Evolutionary conservation across 2,888 invertebrate species (phyloP).

Genomic region (Adela reaumurella): DNA sequence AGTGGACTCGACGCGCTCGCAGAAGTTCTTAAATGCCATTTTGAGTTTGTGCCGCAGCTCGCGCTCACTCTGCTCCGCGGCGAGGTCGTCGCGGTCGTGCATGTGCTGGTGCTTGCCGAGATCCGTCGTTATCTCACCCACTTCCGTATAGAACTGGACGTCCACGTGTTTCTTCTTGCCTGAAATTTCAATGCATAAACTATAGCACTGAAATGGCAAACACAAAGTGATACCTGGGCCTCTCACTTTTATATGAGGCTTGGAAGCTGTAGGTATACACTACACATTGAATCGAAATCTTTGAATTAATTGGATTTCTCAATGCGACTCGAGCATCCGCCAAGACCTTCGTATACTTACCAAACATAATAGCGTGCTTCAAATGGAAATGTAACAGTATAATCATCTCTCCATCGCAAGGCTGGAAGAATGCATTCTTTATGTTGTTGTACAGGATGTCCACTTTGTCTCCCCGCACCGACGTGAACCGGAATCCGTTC

Average conservation of each 20-base stretch:
- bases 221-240: too few relatives aligned
- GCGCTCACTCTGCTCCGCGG: slow-evolving; percentile 97
- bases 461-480: slow-evolving; percentile 98
- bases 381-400: slow-evolving; percentile 98
- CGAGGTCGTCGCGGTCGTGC: slow-evolving; percentile 98
- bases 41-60: slow-evolving; percentile 95
- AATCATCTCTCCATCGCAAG: slow-evolving; percentile 99
- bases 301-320: too few relatives aligned
- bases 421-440: slow-evolving; percentile 98
- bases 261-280: too few relatives aligned
- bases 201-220: too few relatives aligned
- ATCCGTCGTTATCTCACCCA: slow-evolving; percentile 99
- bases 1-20: slow-evolving; percentile 92
- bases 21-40: slow-evolving; percentile 97
- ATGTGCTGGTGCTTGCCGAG: slow-evolving; percentile 99
- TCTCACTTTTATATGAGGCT: too few relatives aligned
- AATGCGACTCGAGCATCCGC: too few relatives aligned
- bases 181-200: too few relatives aligned
- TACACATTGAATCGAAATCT: too few relatives aligned
- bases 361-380: slow-evolving; percentile 99
- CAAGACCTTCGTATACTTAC: too few relatives aligned
- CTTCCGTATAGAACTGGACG: slow-evolving; percentile 99
- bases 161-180: slow-evolving; percentile 96
- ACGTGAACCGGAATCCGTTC: slow-evolving; percentile 96
- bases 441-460: slow-evolving; percentile 99